These are phyloP conservation scores for Bergia puertoricense DNA, from an alignment of 92 coral and sea anemone species.

Conservation along the genomic window DNA sequence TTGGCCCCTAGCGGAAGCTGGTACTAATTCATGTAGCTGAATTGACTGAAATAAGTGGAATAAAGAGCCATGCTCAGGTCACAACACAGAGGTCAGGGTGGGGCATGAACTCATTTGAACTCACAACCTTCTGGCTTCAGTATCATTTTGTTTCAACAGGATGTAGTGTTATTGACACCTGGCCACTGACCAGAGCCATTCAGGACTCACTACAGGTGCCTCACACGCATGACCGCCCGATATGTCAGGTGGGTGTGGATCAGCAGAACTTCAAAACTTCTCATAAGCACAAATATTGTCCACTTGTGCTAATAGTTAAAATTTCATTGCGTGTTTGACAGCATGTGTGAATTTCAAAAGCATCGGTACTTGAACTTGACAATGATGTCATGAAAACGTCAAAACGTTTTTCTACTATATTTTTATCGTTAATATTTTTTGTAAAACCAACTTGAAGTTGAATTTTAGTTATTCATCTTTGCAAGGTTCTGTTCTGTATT, in stretches of 20 bases:
- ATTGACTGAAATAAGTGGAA: too few relatives aligned
- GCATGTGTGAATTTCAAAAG: too few relatives aligned
- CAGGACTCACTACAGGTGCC: slow-evolving; percentile 97
- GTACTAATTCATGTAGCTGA: too few relatives aligned
- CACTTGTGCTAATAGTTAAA: background rate
- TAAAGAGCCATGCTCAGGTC: too few relatives aligned
- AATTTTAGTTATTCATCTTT: background rate
- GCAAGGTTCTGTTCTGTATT: background rate
- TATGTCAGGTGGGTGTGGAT: slow-evolving; percentile 63
- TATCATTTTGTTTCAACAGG: slow-evolving; percentile 49
- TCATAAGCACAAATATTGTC: background rate
- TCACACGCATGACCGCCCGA: slow-evolving; percentile 96
- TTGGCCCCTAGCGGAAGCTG: too few relatives aligned
- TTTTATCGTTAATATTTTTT: too few relatives aligned
- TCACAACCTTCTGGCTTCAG: too few relatives aligned
- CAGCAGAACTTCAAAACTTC: background rate
- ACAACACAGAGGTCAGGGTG: too few relatives aligned
- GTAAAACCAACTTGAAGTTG: background rate
- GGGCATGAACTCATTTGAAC: too few relatives aligned
- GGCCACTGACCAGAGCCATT: slow-evolving; percentile 99
- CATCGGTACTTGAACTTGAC: too few relatives aligned
- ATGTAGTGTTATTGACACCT: slow-evolving; percentile 95
- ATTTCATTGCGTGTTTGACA: background rate
- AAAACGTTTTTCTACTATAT: too few relatives aligned
- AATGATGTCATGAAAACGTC: too few relatives aligned